phyloP scores from a whole-genome alignment of 2,888 invertebrate species.

The Trachelus stipa region DNA sequence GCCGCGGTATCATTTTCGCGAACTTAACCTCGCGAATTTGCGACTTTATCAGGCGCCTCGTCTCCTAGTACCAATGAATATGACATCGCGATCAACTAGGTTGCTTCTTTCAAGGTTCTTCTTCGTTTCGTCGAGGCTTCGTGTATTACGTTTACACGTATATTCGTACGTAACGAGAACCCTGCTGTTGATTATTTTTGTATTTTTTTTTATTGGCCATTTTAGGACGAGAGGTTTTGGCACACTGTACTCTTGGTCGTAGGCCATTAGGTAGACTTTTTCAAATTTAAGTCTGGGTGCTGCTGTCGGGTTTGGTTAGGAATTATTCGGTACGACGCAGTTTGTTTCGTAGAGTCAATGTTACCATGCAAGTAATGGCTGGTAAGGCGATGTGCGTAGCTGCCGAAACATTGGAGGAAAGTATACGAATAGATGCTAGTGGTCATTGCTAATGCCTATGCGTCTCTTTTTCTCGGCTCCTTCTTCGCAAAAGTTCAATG shows the following conservation, averaged over 20 bases:
- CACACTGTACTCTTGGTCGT: not conserved
- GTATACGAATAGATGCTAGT: not conserved
- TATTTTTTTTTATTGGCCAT: not conserved
- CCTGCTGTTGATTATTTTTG: not conserved
- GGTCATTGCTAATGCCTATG: not conserved
- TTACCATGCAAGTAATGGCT: not conserved
- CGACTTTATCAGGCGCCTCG: not conserved
- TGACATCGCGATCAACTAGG: not conserved
- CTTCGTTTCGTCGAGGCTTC: not conserved
- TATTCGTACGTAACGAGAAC: not conserved
- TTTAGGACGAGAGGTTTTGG: not conserved
- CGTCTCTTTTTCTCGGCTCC: not conserved
- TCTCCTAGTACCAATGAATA: not conserved
- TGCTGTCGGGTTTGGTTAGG: not conserved
- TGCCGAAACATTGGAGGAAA: not conserved
- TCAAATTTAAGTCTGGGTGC: not conserved
- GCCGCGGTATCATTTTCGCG: not conserved
- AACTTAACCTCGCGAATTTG: not conserved
- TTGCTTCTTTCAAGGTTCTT: not conserved
- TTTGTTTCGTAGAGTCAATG: not conserved
- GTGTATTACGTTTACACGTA: not conserved
- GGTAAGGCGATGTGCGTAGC: not conserved
- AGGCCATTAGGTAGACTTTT: not conserved
- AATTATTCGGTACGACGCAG: not conserved
- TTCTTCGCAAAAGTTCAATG: slow-evolving; percentile 39